Evolutionary conservation across 2,888 invertebrate species (phyloP).

Genomic region (Philonicus albiceps): DNA sequence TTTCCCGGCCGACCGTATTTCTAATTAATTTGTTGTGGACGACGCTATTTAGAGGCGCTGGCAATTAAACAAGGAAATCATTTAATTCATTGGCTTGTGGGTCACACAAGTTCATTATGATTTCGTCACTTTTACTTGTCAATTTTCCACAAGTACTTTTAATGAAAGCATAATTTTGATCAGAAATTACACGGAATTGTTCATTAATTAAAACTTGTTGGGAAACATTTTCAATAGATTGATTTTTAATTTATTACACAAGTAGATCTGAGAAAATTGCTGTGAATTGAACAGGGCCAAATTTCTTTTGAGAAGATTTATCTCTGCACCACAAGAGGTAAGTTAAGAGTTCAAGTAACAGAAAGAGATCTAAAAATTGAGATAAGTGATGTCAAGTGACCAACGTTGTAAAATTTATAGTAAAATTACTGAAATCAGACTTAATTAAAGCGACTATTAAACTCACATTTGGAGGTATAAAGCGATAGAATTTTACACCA

Average conservation of each 20-base stretch:
- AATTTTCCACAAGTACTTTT: neutral
- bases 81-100: neutral
- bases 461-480: neutral
- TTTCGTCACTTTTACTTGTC: neutral
- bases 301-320: neutral
- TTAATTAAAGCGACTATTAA: neutral
- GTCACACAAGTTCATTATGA: neutral
- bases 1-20: neutral
- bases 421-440: neutral
- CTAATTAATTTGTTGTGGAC: neutral
- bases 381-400: neutral
- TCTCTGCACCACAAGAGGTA: neutral
- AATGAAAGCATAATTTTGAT: neutral
- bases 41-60: neutral
- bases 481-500: neutral
- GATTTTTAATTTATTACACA: neutral
- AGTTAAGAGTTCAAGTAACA: neutral
- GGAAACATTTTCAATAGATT: neutral
- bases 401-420: neutral
- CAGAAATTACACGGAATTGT: neutral
- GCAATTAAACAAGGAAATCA: neutral
- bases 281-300: neutral
- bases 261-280: neutral
- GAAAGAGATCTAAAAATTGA: neutral
- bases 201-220: slow-evolving; percentile 28